These are phyloP conservation scores for Melanostoma scalare DNA, from an alignment of 2,888 invertebrate genomes.

Conservation along the genomic window DNA sequence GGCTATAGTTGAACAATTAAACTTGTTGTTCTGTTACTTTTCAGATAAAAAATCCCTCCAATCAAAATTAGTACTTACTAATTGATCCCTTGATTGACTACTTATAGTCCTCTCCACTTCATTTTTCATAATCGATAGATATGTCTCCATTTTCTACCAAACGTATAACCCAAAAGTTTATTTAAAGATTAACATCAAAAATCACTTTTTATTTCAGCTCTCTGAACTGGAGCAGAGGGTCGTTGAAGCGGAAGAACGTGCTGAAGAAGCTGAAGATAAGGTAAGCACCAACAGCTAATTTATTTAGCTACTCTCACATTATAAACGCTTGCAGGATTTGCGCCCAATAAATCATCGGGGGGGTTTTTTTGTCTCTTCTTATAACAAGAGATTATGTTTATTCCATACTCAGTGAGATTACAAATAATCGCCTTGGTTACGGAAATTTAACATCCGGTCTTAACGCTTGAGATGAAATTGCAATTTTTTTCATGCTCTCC, in stretches of 20 bases:
- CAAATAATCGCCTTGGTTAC: slow-evolving; percentile 49
- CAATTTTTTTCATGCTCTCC: slow-evolving; percentile 18
- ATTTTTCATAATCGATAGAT: slow-evolving; percentile 23
- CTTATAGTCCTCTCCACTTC: slow-evolving; percentile 1
- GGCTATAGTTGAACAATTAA: too few relatives aligned
- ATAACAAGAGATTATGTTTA: slow-evolving; percentile 33
- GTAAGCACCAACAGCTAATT: slow-evolving; percentile 83
- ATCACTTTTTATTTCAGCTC: slow-evolving; percentile 85
- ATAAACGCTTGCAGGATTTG: slow-evolving; percentile 10
- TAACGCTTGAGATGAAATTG: slow-evolving; percentile 19
- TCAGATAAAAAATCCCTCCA: too few relatives aligned
- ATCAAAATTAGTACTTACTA: too few relatives aligned
- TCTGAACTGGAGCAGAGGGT: slow-evolving; percentile 96
- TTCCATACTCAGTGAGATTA: slow-evolving; percentile 51
- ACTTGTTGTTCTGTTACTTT: too few relatives aligned
- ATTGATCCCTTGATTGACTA: too few relatives aligned
- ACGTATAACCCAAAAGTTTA: neutral
- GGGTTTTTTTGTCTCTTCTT: slow-evolving; percentile 1
- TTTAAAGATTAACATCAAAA: slow-evolving; percentile 18
- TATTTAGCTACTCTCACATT: slow-evolving; percentile 2
- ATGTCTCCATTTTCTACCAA: too few relatives aligned
- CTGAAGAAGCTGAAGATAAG: slow-evolving; percentile 97
- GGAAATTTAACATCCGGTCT: slow-evolving; percentile 55
- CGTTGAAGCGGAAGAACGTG: slow-evolving; percentile 95
- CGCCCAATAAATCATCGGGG: slow-evolving; percentile 37